Base-by-base conservation (phyloP, 2,797 vertebrate species). In the Premnoplex brunnescens region DNA sequence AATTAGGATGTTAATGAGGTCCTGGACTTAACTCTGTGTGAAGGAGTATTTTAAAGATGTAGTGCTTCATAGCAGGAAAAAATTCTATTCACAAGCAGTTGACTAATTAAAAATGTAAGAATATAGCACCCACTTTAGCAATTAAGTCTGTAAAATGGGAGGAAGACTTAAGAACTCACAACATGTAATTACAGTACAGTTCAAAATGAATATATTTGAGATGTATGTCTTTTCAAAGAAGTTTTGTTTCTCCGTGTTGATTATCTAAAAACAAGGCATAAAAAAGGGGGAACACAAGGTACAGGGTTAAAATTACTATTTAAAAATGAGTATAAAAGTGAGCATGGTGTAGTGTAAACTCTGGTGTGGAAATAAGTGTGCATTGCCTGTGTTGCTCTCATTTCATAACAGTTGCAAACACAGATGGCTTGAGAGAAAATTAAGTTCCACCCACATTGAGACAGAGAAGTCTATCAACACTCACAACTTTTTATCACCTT, bases 31-130 rank as follows among this genome's bases (percentile, higher is more conserved):
- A 48, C 5, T 76, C 37, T 76, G 48, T 62, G 15, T 59, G 34
- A 83, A 69, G 37, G 19, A 88, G 10, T 81, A 58, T 92, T 95
- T 92, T 93, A 77, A 89, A 71, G 67, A 69, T 67, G 44, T 56
- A 43, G 41, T 41, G 36, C 24, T 90, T 93, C 71, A 34, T 10
- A 90, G 79, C 36, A 82, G 76, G 69, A 92, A 91, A 63, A 56
- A 86, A 46, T 9, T 32, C n/a, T 78, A 21, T 23, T 84, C 0
- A 0, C 81, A 81, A 84, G 92, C 41, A 73, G 55, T 67, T 56
- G 39, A 75, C 58, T 92, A 93, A 94, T 94, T 88, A 93, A 84
- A 92, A 84, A 73, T 76, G 20, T 60, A 81, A 86, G 77, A 88
- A 15, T 63, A 58, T 63, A 79, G 59, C 32, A 87, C 36, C 15